Percentiles rank a stretch among this genome's conserved stretches.
These are phyloP conservation scores for Drosophila monieri DNA, from an alignment of 2,888 invertebrate genomes.

Conservation along the genomic window DNA sequence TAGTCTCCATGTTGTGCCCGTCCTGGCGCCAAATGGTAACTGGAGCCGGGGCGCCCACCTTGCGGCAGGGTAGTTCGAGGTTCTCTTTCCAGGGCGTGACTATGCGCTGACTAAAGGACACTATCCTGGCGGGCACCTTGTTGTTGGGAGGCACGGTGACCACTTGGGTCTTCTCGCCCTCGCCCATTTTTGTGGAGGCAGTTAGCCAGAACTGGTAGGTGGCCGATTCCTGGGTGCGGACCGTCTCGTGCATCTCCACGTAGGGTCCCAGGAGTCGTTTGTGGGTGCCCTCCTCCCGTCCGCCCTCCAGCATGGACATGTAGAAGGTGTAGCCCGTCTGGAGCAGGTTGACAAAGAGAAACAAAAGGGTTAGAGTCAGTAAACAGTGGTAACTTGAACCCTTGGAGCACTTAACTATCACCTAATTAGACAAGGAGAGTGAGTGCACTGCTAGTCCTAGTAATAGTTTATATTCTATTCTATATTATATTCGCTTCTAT, in stretches of 20 bases:
- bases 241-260: slow-evolving; percentile 89
- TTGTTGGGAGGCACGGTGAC: slow-evolving; percentile 90
- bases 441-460: no score
- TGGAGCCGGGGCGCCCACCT: slow-evolving; percentile 92
- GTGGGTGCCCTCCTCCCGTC: slow-evolving; percentile 91
- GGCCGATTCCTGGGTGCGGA: slow-evolving; percentile 88
- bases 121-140: slow-evolving; percentile 94
- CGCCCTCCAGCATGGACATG: slow-evolving; percentile 91
- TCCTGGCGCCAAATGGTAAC: slow-evolving; percentile 92
- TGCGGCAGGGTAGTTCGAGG: slow-evolving; percentile 91
- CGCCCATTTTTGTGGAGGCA: slow-evolving; percentile 92
- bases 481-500: no score
- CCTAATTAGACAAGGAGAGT: slow-evolving; percentile 4
- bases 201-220: slow-evolving; percentile 90
- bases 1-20: slow-evolving; percentile 89
- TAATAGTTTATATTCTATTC: not conserved
- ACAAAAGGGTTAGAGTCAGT: not conserved
- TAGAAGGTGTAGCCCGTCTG: slow-evolving; percentile 91
- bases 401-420: not conserved
- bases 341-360: not conserved
- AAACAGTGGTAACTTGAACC: not conserved
- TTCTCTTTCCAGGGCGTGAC: slow-evolving; percentile 95
- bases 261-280: slow-evolving; percentile 89
- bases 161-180: slow-evolving; percentile 91
- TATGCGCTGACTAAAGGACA: slow-evolving; percentile 92